Percentiles rank a stretch among this genome's conserved stretches.
Conservation (phyloP, 2,113 vertebrate genomes). For the Eclectus roratus region DNA sequence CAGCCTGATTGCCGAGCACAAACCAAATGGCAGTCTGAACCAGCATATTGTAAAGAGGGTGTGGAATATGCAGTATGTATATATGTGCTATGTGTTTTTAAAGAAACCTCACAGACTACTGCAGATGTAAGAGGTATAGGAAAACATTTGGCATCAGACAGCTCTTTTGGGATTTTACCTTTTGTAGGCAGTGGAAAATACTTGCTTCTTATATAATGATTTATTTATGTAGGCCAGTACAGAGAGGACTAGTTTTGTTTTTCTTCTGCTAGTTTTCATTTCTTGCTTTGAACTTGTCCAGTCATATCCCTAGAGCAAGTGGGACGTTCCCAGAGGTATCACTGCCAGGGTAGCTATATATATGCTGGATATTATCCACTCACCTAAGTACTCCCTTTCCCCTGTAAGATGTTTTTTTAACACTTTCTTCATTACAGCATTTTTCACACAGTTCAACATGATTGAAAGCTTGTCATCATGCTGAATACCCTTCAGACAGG, state of each 20-base stretch:
- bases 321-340: not conserved
- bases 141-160: not conserved
- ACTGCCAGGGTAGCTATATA: not conserved
- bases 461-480: not conserved
- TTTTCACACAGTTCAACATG: not conserved
- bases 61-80: not conserved
- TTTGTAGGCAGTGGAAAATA: not conserved
- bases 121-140: not conserved
- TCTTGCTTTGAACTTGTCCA: not conserved
- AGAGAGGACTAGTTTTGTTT: not conserved
- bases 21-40: not conserved
- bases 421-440: not conserved
- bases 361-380: not conserved
- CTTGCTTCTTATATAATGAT: rapidly evolving
- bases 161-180: not conserved
- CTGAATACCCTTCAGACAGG: not conserved
- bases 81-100: not conserved
- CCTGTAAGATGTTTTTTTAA: not conserved
- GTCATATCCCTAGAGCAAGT: not conserved
- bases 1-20: not conserved
- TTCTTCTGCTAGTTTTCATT: not conserved
- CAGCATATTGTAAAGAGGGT: not conserved
- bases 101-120: not conserved
- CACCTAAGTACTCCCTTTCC: not conserved
- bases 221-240: not conserved